phyloP scores from a whole-genome alignment of 1,140 invertebrate genomes.

The Drosophila quadrilineata region DNA sequence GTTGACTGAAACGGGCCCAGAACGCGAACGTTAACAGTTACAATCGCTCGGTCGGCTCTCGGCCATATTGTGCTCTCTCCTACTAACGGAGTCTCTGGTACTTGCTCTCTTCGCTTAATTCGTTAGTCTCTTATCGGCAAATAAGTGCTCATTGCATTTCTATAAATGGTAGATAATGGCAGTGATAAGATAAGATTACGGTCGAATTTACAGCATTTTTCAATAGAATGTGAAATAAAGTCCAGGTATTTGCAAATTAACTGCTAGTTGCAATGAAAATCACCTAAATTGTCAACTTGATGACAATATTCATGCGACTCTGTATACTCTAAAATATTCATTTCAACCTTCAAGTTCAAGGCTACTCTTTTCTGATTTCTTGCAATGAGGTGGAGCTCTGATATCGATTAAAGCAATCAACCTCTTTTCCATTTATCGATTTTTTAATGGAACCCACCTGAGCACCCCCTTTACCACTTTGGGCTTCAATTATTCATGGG shows the following conservation, averaged over 20 bases:
- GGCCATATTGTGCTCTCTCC: conserved; percentile 30
- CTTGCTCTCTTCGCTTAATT: conserved; percentile 16
- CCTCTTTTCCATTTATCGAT: conserved; percentile 49
- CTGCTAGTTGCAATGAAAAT: too few relatives aligned
- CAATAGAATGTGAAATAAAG: conserved; percentile 45
- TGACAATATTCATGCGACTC: too few relatives aligned
- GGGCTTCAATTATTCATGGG: conserved; percentile 64
- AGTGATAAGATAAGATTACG: conserved; percentile 67
- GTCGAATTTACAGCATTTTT: conserved; percentile 45
- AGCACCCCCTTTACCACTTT: conserved; percentile 30
- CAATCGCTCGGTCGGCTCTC: conserved; percentile 38
- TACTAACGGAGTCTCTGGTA: background rate
- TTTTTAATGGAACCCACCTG: conserved; percentile 58
- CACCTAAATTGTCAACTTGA: too few relatives aligned
- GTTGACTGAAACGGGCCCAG: conserved; percentile 46
- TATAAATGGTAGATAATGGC: conserved; percentile 43
- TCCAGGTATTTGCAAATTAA: too few relatives aligned
- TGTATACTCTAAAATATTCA: too few relatives aligned
- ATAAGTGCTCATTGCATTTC: conserved; percentile 40
- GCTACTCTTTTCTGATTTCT: too few relatives aligned
- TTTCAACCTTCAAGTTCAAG: conserved; percentile 36
- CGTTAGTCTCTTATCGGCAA: conserved; percentile 51
- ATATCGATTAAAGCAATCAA: conserved; percentile 69
- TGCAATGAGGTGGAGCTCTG: too few relatives aligned
- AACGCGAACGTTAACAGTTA: conserved; percentile 54